A percentile compares a stretch with the other conserved stretches of the same genome.
These are phyloP conservation scores for Delphinapterus leucas DNA, from an alignment of 2,113 vertebrate species.

Conservation along the genomic window DNA sequence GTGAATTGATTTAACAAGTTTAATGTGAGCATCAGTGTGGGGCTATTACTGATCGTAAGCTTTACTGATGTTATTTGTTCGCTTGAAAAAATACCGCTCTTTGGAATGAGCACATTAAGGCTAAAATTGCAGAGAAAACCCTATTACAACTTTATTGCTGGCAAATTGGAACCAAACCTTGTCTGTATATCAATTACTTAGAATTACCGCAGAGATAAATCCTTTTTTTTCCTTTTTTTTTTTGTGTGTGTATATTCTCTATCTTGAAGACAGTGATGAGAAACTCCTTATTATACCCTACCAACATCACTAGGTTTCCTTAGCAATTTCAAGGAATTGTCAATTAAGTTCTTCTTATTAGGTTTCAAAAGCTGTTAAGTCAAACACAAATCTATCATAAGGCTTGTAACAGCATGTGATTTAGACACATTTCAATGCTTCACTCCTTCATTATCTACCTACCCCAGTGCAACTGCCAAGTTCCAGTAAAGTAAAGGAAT, in stretches of 20 bases:
- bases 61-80: constrained; percentile 97
- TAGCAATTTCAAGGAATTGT: constrained; percentile 97
- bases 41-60: constrained; percentile 96
- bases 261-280: constrained; percentile 94
- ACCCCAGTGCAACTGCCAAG: constrained; percentile 81
- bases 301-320: constrained; percentile 90
- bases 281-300: constrained; percentile 94
- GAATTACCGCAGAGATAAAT: constrained; percentile 97
- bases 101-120: constrained; percentile 97
- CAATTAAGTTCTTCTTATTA: constrained; percentile 96
- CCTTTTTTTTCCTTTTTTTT: constrained; percentile 85
- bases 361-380: constrained; percentile 91
- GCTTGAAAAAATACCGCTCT: constrained; percentile 95
- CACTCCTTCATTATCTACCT: constrained; percentile 84
- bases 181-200: constrained; percentile 98
- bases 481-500: constrained; percentile 79
- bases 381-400: constrained; percentile 90
- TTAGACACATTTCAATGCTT: constrained; percentile 86
- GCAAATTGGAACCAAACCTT: constrained; percentile 98
- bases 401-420: constrained; percentile 87
- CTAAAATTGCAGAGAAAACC: constrained; percentile 97
- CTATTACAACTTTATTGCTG: constrained; percentile 98
- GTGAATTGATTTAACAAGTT: constrained; percentile 96
- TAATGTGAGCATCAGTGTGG: constrained; percentile 94
- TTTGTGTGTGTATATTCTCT: constrained; percentile 88